phyloP scores from a whole-genome alignment of 2,888 invertebrate species.

The Torymus texanus region DNA sequence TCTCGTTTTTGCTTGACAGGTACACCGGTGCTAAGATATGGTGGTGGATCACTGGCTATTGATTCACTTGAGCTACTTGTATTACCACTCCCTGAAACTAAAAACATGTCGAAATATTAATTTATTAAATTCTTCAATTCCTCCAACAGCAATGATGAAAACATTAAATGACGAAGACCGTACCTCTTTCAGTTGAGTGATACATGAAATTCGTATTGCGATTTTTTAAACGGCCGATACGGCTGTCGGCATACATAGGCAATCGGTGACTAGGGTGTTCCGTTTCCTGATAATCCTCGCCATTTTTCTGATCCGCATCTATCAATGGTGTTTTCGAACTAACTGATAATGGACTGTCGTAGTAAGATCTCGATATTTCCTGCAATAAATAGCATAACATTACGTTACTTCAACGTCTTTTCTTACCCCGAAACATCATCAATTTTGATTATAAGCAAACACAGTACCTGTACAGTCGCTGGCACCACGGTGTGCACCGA shows the following conservation, averaged over 20 bases:
- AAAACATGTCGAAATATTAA: slow-evolving; percentile 21
- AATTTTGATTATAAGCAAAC: not conserved
- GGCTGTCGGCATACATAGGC: slow-evolving; percentile 66
- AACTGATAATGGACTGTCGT: slow-evolving; percentile 66
- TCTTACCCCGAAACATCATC: too few species aligned
- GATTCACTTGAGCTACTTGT: slow-evolving; percentile 92
- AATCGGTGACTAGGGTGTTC: slow-evolving; percentile 67
- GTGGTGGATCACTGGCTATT: slow-evolving; percentile 79
- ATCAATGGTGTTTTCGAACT: slow-evolving; percentile 65
- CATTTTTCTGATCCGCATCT: slow-evolving; percentile 66
- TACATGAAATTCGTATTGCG: slow-evolving; percentile 70
- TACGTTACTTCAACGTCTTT: too few species aligned
- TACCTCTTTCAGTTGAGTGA: slow-evolving; percentile 71
- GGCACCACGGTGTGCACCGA: slow-evolving; percentile 59
- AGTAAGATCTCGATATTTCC: slow-evolving; percentile 67
- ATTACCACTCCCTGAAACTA: slow-evolving; percentile 69
- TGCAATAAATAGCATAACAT: not conserved
- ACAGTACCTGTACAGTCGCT: slow-evolving; percentile 54
- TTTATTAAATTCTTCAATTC: too few species aligned
- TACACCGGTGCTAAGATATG: slow-evolving; percentile 64
- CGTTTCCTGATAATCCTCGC: slow-evolving; percentile 67
- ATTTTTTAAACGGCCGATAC: slow-evolving; percentile 66
- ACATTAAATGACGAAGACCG: not conserved
- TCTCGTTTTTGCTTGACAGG: slow-evolving; percentile 78
- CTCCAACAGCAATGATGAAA: too few species aligned